Base-by-base conservation (phyloP, 2,888 invertebrate genomes). In the Encarsia formosa region DNA sequence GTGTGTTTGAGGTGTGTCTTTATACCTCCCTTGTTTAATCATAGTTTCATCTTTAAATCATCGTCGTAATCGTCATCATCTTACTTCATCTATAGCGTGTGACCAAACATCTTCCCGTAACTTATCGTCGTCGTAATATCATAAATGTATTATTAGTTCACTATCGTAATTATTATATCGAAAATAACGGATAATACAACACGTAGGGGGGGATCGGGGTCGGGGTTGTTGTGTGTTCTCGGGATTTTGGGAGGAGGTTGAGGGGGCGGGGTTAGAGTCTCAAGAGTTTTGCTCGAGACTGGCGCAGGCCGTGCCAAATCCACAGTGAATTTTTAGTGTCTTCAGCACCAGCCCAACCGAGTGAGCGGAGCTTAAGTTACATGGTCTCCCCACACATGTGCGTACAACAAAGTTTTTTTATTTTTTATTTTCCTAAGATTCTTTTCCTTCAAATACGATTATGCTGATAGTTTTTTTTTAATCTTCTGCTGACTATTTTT, bases 151-250 rank as follows among this genome's bases (percentile, higher is more conserved):
- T 65, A 70, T 71, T 72, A 73, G 66, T 70, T 66, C n/a, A 69
- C 72, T 72, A 71, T 69, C n/a, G 59, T 67, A 70, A 71, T 71
- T 73, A 70, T 71, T 72, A 73, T 73, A 73, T 73, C 72, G 73
- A 73, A 73, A 73, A 73, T 73, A 73, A 72, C 73, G 73, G 70
- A 73, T 73, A 73, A 73, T 73, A 73, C 73, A 73, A 73, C 73
- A 73, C 71, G 73, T 71, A 71, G 68, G 73, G 53, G 56, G 57
- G 52, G 51, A 42, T 37, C 41, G 45, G 38, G 52, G 57, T 32
- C n/a, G 39, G 41, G 43, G 57, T 52, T 42, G 44, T 35, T 46
- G 38, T 49, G 40, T 20, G 41, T 52, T 52, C 56, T 51, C 39
- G 41, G 35, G 39, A 40, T 44, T 45, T 49, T 42, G 41, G 31